Evolutionary conservation across 2,113 vertebrate species (phyloP).

Genomic region (Urocitellus parryii): DNA sequence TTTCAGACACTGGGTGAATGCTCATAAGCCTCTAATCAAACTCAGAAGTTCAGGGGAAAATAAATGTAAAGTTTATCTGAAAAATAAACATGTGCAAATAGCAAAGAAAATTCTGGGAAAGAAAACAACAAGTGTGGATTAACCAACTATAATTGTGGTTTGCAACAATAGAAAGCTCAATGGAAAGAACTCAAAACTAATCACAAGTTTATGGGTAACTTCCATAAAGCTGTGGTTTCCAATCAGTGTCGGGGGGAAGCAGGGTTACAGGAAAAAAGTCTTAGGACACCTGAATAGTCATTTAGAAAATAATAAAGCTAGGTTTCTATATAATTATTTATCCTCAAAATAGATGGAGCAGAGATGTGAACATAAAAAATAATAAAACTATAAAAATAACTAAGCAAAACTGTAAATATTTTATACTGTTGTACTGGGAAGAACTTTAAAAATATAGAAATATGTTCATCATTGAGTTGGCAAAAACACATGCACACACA

Average conservation of each 20-base stretch:
- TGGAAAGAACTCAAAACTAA: conserved; percentile 69
- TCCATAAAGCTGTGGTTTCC: not conserved
- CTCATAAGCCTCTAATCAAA: conserved; percentile 58
- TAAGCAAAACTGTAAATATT: not conserved
- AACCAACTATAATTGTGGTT: conserved; percentile 77
- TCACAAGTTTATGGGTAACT: conserved; percentile 65
- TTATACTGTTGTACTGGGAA: not conserved
- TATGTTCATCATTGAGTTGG: not conserved
- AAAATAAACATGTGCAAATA: conserved; percentile 75
- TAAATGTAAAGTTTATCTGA: conserved; percentile 65
- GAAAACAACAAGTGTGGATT: conserved; percentile 63
- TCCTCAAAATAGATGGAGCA: not conserved
- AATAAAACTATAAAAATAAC: not conserved
- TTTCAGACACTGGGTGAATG: not conserved
- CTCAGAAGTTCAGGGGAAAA: conserved; percentile 55
- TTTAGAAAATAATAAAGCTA: conserved; percentile 34
- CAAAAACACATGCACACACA: not conserved
- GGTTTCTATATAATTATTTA: conserved; percentile 5
- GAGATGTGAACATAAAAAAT: conserved; percentile 2
- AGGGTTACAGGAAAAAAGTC: conserved; percentile 1
- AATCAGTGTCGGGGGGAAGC: not conserved
- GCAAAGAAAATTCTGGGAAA: conserved; percentile 78
- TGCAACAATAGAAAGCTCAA: conserved; percentile 58
- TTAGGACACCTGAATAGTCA: not conserved
- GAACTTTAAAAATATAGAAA: conserved; percentile 17